Evolutionary conservation across 2,113 vertebrate species (phyloP).

Genomic region (Hemichromis elongatus): DNA sequence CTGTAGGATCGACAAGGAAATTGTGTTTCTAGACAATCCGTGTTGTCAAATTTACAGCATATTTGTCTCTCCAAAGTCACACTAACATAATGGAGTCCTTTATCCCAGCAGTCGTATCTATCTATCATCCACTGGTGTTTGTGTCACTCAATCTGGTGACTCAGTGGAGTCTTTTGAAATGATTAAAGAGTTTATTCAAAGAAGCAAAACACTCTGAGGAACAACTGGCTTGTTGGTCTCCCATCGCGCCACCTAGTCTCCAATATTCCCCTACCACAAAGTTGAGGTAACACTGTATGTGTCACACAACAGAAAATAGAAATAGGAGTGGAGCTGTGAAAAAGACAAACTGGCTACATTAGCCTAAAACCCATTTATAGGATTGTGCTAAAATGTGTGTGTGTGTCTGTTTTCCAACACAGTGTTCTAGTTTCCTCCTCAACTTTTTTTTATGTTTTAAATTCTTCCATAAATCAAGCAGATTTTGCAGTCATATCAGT

Average conservation of each 20-base stretch:
- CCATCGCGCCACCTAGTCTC: background rate
- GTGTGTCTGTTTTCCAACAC: background rate
- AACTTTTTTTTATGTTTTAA: background rate
- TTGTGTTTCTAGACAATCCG: background rate
- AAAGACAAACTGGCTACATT: conserved; percentile 25
- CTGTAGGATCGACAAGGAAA: background rate
- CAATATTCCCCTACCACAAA: conserved; percentile 1
- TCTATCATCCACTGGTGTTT: conserved; percentile 2
- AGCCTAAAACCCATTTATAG: conserved; percentile 15
- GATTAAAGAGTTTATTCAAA: conserved; percentile 20
- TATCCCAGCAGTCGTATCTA: background rate
- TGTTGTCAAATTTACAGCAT: background rate
- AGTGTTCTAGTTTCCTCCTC: background rate
- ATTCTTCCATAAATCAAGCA: background rate
- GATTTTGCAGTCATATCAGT: background rate
- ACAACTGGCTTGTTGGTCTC: background rate
- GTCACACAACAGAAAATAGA: conserved; percentile 34
- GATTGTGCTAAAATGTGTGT: background rate
- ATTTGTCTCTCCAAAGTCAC: background rate
- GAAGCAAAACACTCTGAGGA: background rate
- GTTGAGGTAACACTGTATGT: conserved; percentile 30
- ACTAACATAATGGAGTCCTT: background rate
- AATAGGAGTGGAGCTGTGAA: conserved; percentile 6
- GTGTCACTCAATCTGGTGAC: background rate
- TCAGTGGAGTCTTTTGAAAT: conserved; percentile 26